Conservation (phyloP, 2,888 invertebrate species). For the Tuta absoluta region DNA sequence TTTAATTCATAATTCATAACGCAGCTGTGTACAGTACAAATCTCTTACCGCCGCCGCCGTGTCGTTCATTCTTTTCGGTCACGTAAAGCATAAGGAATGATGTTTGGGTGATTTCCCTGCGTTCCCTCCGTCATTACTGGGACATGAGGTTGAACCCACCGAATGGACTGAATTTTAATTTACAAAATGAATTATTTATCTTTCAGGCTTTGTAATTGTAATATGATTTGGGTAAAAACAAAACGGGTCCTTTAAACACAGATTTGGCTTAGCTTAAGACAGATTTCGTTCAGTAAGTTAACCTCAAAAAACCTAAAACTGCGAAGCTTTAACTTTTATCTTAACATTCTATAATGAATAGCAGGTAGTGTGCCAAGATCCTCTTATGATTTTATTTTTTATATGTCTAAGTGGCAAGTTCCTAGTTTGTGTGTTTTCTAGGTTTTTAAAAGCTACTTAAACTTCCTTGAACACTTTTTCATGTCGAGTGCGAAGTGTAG, state of each 20-base stretch:
- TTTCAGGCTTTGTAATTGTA: neutral
- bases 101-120: slow-evolving; percentile 13
- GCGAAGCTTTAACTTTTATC: neutral
- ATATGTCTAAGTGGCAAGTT: slow-evolving; percentile 14
- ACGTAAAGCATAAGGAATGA: slow-evolving; percentile 18
- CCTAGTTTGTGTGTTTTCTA: neutral
- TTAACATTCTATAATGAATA: neutral
- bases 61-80: slow-evolving; percentile 39
- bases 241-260: too few species aligned
- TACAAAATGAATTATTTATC: neutral
- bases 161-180: neutral
- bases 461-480: neutral
- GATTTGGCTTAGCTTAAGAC: too few species aligned
- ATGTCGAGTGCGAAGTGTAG: neutral
- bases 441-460: slow-evolving; percentile 10
- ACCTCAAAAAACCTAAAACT: neutral
- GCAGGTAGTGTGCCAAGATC: slow-evolving; percentile 2
- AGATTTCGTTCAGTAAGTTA: too few species aligned
- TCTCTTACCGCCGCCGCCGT: neutral
- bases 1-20: too few species aligned
- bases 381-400: slow-evolving; percentile 3
- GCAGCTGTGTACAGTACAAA: neutral
- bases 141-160: neutral
- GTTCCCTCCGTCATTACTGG: neutral
- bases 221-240: neutral